A percentile compares a stretch with the other conserved stretches of the same genome.
Conservation (phyloP, 2,888 invertebrate species). For the Acronicta psi region DNA sequence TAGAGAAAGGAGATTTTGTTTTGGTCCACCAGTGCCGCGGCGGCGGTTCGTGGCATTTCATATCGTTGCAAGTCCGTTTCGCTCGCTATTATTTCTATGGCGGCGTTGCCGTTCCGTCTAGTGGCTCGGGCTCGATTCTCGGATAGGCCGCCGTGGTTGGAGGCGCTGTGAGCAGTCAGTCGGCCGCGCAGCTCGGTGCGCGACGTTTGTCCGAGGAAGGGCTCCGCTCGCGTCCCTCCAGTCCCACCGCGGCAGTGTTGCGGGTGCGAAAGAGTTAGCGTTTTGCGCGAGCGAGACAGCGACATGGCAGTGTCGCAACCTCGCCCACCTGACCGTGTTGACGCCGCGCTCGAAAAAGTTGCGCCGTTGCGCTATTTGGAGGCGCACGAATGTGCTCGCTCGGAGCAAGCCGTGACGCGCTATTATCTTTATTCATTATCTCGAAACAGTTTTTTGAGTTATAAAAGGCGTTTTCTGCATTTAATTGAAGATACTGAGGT, state of each 20-base stretch:
- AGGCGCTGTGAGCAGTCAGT: conserved; percentile 81
- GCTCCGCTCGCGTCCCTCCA: conserved; percentile 76
- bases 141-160: conserved; percentile 65
- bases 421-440: conserved; percentile 80
- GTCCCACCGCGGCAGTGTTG: conserved; percentile 58
- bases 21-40: conserved; percentile 83
- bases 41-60: conserved; percentile 84
- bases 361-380: conserved; percentile 89
- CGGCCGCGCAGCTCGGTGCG: conserved; percentile 88
- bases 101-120: conserved; percentile 82
- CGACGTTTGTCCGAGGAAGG: conserved; percentile 86
- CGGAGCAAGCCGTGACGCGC: conserved; percentile 81
- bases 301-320: conserved; percentile 88
- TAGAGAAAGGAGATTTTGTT: conserved; percentile 88
- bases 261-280: conserved; percentile 78
- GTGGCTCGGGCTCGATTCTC: conserved; percentile 74
- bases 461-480: conserved; percentile 60
- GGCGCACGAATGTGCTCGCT: conserved; percentile 86
- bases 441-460: conserved; percentile 73
- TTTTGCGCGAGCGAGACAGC: conserved; percentile 70
- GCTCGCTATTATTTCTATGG: conserved; percentile 77
- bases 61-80: conserved; percentile 81
- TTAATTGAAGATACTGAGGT: conserved; percentile 62
- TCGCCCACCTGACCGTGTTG: conserved; percentile 89
- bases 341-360: conserved; percentile 89